These are phyloP conservation scores for Lepidocyrtoides sp. DNA, from an alignment of 2,888 invertebrate genomes.

Conservation along the genomic window DNA sequence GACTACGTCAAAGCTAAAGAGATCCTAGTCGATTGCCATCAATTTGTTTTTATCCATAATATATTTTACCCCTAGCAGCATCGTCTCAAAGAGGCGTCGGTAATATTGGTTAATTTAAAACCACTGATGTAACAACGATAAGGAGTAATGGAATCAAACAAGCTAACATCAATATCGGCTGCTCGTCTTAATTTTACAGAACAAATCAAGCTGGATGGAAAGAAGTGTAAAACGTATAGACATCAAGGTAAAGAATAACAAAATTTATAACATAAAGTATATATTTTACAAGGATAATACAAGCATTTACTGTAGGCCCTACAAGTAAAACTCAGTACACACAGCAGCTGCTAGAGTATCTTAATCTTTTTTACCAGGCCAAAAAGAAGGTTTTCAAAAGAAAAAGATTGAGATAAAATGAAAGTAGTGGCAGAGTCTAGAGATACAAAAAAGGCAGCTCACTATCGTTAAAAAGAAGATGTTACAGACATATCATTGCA, in stretches of 20 bases:
- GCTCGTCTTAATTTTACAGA: constrained; percentile 21
- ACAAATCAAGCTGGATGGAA: constrained; percentile 10
- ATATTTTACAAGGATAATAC: too few relatives aligned
- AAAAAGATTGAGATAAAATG: constrained; percentile 53
- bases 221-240: not conserved
- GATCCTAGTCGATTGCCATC: not conserved
- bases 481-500: not conserved
- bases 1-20: not conserved
- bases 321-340: not conserved
- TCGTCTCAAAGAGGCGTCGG: constrained; percentile 27
- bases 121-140: constrained; percentile 31
- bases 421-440: constrained; percentile 34
- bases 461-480: constrained; percentile 3
- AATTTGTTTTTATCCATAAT: constrained; percentile 30
- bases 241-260: not conserved
- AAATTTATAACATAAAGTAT: not conserved
- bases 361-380: constrained; percentile 52
- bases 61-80: not conserved
- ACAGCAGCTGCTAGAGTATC: constrained; percentile 43
- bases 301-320: not conserved
- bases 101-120: constrained; percentile 43
- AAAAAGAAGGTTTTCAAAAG: constrained; percentile 17
- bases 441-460: not conserved
- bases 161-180: constrained; percentile 42
- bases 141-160: constrained; percentile 44